A percentile compares a stretch with the other conserved stretches of the same genome.
phyloP scores from a whole-genome alignment of 2,888 invertebrate species.

The Noctua comes region DNA sequence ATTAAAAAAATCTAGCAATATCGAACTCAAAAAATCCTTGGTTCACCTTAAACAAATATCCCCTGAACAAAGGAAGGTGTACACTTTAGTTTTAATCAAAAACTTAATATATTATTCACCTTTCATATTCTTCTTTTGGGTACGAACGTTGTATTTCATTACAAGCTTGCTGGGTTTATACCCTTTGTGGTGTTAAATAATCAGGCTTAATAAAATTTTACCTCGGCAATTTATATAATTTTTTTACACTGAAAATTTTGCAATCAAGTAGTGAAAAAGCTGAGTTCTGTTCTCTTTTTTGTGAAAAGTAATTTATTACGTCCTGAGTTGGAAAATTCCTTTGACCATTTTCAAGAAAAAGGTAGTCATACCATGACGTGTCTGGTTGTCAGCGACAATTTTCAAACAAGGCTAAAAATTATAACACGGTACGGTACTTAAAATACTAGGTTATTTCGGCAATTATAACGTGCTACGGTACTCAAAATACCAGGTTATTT shows the following conservation, averaged over 20 bases:
- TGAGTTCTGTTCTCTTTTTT: slow-evolving; percentile 15
- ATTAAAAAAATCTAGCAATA: background rate
- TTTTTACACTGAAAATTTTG: slow-evolving; percentile 53
- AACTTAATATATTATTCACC: slow-evolving; percentile 63
- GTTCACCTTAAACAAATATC: slow-evolving; percentile 47
- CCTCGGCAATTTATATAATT: slow-evolving; percentile 50
- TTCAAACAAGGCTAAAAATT: background rate
- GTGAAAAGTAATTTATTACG: slow-evolving; percentile 35
- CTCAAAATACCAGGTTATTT: background rate
- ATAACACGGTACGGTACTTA: no score
- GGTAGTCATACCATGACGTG: background rate
- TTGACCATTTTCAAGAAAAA: slow-evolving; percentile 20
- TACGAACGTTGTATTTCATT: slow-evolving; percentile 54
- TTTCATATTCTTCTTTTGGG: slow-evolving; percentile 50
- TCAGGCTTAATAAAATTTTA: slow-evolving; percentile 55
- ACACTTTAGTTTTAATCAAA: slow-evolving; percentile 67
- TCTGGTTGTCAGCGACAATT: background rate
- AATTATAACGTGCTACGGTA: no score
- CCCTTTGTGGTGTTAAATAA: slow-evolving; percentile 36
- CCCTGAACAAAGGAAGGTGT: slow-evolving; percentile 17
- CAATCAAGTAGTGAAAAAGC: slow-evolving; percentile 40
- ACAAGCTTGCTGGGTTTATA: slow-evolving; percentile 46
- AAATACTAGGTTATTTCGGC: background rate
- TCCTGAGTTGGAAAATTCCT: slow-evolving; percentile 14
- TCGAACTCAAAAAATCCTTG: slow-evolving; percentile 11